Evolutionary conservation across 2,888 invertebrate species (phyloP), one percentile per base, ranked within the genome.

Genomic region (Cephus rjabovi): DNA sequence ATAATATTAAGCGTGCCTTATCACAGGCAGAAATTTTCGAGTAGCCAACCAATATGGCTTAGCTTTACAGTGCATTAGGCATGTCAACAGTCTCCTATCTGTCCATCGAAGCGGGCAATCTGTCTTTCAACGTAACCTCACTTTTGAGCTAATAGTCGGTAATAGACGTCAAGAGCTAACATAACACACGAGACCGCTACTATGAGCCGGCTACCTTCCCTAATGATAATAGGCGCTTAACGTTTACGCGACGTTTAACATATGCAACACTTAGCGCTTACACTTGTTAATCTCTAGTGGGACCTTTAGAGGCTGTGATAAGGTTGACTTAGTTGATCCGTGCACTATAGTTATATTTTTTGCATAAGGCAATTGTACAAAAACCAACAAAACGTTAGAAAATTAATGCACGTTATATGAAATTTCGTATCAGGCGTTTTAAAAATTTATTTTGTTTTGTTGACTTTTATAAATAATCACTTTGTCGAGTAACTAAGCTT

Each of bases 31-130:
- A 79, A 81, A 82, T 80, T 78, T 56, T 79, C 79, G 82, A 83
- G 82, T 84, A 82, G 79, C 77, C 73, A 74, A 74, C 78, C 84
- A 82, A 86, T 84, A 86, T 82, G 81, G 81, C 75, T 35, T 37
- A 79, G 81, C 79, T 76, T 76, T 82, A 81, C 80, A 83, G 85
- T 89, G 86, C 89, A 89, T 89, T 89, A 89, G 84, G 83, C 86
- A 82, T 88, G 89, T 88, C 86, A 89, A 89, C 87, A 89, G 75
- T 76, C 75, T 80, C 81, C 77, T 89, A 88, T 89, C 88, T 86
- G 76, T 73, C 80, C 79, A 81, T 83, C 81, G 56, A 77, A 77
- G 75, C 79, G 81, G 78, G 80, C 87, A 87, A 87, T 88, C 87
- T 88, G 86, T 83, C 82, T 86, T 85, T 85, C 82, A 79, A 82